Conservation (phyloP, 1,140 invertebrate genomes). For the Xylocopa sonorina region DNA sequence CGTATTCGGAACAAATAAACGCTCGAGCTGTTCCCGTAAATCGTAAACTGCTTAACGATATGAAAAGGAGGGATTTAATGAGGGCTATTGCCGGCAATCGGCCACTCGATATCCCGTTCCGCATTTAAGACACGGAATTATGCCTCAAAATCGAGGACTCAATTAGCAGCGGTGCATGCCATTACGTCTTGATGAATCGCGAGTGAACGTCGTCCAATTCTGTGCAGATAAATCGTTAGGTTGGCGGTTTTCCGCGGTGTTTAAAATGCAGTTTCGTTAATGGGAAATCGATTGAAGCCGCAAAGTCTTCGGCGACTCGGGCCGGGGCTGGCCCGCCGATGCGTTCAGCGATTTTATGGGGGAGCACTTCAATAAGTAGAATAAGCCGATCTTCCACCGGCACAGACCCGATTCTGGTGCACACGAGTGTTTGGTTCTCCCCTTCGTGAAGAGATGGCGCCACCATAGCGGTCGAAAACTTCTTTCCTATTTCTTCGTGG, state of each 20-base stretch:
- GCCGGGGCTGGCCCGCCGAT: constrained; percentile 41
- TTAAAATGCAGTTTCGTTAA: constrained; percentile 33
- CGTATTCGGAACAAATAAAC: neutral
- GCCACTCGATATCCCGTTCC: neutral
- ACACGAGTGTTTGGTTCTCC: constrained; percentile 44
- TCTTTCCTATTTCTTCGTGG: constrained; percentile 1
- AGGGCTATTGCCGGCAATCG: constrained; percentile 22
- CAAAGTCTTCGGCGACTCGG: constrained; percentile 12
- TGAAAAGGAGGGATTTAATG: constrained; percentile 1
- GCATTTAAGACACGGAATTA: constrained; percentile 10
- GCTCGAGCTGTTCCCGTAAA: neutral
- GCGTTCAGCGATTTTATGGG: constrained; percentile 53
- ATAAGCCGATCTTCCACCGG: constrained; percentile 27
- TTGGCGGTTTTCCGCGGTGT: neutral
- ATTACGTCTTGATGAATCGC: neutral
- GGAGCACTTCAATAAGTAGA: constrained; percentile 29
- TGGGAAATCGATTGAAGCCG: constrained; percentile 20
- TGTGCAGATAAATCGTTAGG: neutral
- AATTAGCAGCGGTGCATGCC: constrained; percentile 6
- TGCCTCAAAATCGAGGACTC: constrained; percentile 2
- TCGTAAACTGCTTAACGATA: neutral
- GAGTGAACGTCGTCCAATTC: neutral
- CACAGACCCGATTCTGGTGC: constrained; percentile 30
- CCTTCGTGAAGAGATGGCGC: constrained; percentile 69
- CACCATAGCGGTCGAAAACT: constrained; percentile 54